These are phyloP conservation scores for Jaculus jaculus DNA, from an alignment of 2,113 vertebrate species.

Conservation along the genomic window DNA sequence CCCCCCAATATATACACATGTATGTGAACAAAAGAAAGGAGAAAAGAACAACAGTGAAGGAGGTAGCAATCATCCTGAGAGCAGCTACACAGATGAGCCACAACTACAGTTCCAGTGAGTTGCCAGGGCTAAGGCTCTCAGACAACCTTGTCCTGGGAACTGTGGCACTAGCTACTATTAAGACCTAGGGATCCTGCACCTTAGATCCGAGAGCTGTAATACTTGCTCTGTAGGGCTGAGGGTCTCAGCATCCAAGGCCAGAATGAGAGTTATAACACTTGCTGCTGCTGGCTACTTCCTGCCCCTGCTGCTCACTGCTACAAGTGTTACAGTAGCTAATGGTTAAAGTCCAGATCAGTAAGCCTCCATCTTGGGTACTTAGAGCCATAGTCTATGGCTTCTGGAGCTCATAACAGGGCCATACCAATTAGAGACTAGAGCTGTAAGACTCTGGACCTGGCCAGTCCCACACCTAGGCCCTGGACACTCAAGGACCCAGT, in stretches of 20 bases:
- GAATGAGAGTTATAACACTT: background rate
- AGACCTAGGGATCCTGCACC: background rate
- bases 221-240: background rate
- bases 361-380: background rate
- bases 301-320: background rate
- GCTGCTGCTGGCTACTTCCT: background rate
- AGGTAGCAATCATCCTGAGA: too few species aligned
- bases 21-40: background rate
- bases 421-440: background rate
- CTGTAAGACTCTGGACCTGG: background rate
- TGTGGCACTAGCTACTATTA: background rate
- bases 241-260: background rate
- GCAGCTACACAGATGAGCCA: background rate
- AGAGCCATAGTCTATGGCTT: background rate
- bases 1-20: too few species aligned
- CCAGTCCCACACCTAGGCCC: background rate
- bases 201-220: background rate
- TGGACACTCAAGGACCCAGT: background rate
- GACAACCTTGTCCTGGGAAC: background rate
- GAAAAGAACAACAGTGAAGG: background rate
- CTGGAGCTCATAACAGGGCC: background rate
- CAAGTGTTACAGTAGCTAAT: background rate
- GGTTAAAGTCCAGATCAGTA: background rate
- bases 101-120: too few species aligned
- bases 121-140: background rate